phyloP scores from a whole-genome alignment of 35 echinoderm and acorn worm species.

The Anneissia japonica region DNA sequence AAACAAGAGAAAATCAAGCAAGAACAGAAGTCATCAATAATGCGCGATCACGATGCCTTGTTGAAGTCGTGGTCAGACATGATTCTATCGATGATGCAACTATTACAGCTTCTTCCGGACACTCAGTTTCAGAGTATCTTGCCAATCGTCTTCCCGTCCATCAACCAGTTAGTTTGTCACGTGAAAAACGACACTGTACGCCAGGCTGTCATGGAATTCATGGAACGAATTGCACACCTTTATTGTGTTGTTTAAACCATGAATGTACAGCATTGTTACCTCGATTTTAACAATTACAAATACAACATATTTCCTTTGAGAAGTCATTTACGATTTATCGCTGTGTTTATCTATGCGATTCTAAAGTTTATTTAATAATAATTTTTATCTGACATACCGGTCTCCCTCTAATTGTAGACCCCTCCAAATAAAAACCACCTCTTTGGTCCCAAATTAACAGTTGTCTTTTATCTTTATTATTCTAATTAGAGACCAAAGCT shows the following conservation, averaged over 20 bases:
- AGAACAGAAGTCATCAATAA: slow-evolving; percentile 66
- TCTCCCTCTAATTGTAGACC: no score
- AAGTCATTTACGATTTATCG: no score
- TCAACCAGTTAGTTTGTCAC: slow-evolving; percentile 90
- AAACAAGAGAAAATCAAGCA: slow-evolving; percentile 74
- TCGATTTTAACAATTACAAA: no score
- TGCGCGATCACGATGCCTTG: slow-evolving; percentile 68
- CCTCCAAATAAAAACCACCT: no score
- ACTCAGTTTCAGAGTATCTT: slow-evolving; percentile 64
- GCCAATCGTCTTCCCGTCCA: slow-evolving; percentile 65
- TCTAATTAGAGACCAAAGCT: no score
- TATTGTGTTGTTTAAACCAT: slow-evolving; percentile 61
- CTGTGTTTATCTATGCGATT: no score
- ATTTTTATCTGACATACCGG: no score
- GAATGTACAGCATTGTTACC: no score
- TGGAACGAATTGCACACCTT: slow-evolving; percentile 85
- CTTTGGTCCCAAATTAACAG: no score
- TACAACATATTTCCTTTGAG: no score
- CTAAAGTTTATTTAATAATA: no score
- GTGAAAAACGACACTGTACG: slow-evolving; percentile 61
- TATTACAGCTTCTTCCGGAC: slow-evolving; percentile 82
- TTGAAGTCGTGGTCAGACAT: slow-evolving; percentile 91
- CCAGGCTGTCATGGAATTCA: slow-evolving; percentile 77
- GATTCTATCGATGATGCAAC: slow-evolving; percentile 76
- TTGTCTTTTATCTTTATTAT: no score